Evolutionary conservation across 2,797 vertebrate species (phyloP), one percentile per base, ranked within the genome.

Genomic region (Cyclura pinguis): DNA sequence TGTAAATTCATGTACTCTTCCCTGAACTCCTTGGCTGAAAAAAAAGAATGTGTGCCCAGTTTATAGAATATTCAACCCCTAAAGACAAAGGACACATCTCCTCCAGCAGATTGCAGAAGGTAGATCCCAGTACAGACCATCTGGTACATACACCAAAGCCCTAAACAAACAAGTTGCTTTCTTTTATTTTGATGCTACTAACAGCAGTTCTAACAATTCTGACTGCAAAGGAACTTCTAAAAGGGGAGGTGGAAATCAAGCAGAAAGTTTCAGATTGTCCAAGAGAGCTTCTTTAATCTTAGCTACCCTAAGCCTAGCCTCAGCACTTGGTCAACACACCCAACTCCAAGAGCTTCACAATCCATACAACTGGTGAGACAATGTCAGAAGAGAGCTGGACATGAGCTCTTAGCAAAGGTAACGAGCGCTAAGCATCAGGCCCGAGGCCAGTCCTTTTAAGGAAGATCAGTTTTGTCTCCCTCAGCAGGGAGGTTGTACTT

Each of bases 81-180:
- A 72, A 82, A 77, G 29, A n/a, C 35, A n/a, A 90, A n/a, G 78
- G 77, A 64, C 67, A 14, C 13, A 82, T 73, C 73, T 86, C 4
- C 14, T 16, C 82, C n/a, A 64, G 42, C 85, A 90, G 85, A 87
- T 16, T 76, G 78, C 29, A 50, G 38, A 82, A 76, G 64, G 69
- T 16, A 59, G 42, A n/a, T 82, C 67, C 57, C 69, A 55, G 27
- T 83, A 57, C 69, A 87, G 80, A 76, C 89, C 89, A 87, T 87
- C 69, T 87, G 85, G 78, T 29, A 18, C 24, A 32, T 87, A 8
- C 24, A 38, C 57, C 67, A 87, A n/a, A 77, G 57, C 42, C 10
- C 57, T 38, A 62, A 90, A 81, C 77, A 80, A 85, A 38, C 5
- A 29, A 74, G 84, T 2, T 18, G 4, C 24, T 80, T 74, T 12